Evolutionary conservation across 2,888 invertebrate species (phyloP), one percentile per base, ranked within the genome.

Genomic region (Ischnus inquisitorius): DNA sequence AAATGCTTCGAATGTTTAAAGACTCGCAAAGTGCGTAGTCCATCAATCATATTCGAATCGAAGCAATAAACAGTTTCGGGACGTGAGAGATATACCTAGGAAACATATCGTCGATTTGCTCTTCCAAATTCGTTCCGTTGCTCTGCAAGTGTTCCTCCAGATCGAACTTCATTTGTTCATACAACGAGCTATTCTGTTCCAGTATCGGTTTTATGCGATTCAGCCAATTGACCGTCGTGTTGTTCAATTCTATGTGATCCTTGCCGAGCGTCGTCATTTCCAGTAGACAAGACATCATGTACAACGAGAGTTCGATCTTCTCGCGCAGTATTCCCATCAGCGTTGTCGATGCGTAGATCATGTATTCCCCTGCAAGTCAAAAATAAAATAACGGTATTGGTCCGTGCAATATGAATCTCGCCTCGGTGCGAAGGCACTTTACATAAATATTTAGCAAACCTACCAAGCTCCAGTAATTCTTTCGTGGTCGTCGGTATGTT

Each of bases 221-320:
- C 1, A 98, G 94, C 98, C 98, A 98, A 87, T 96, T 96, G 0
- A 98, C 96, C 0, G 98, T 97, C 60, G 94, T 95, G n/a, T 97
- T 96, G 91, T 98, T 98, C 2, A 97, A 94, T 69, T 95, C 95
- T 57, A 98, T 96, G 90, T 98, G 98, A 64, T 97, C 96, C 28
- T 95, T 94, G 4, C 95, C 94, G 88, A 98, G 94, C 74, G 96
- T 95, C 5, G 97, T 97, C 92, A 97, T 95, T 90, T 97, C 97
- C 86, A 98, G 95, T 6, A 98, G 94, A 86, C 95, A 95, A 1
- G 96, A 95, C 88, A 96, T 95, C 88, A 96, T 95, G 87, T 95
- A 94, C 14, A 97, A 93, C 89, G 96, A 96, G 25, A 94, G 93
- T 79, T 96, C 94, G 82, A 98, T 97, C 88, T 96, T 95, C 88